These are phyloP conservation scores for Tuta absoluta DNA, from an alignment of 2,888 invertebrate genomes.

Conservation along the genomic window DNA sequence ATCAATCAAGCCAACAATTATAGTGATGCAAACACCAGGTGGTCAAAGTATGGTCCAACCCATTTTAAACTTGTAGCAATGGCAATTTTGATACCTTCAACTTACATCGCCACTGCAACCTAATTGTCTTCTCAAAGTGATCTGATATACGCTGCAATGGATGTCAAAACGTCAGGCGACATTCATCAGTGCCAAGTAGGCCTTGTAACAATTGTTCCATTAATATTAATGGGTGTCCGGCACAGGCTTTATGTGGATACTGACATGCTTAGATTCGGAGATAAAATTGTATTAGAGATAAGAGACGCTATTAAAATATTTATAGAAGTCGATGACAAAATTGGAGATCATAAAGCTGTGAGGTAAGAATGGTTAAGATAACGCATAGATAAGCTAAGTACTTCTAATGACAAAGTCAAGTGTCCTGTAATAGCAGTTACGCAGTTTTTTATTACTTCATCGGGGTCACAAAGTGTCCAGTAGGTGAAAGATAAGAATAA, in stretches of 20 bases:
- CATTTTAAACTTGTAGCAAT: neutral
- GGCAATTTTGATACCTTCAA: neutral
- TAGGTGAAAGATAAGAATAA: too few species aligned
- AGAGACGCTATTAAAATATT: constrained; percentile 21
- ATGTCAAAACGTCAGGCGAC: neutral
- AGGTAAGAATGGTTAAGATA: constrained; percentile 7
- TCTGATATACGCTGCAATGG: neutral
- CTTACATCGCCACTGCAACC: neutral
- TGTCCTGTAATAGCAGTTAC: neutral
- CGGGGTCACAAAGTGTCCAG: neutral
- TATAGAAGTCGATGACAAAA: constrained; percentile 19
- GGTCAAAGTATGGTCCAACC: constrained; percentile 48
- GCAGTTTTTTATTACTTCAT: neutral
- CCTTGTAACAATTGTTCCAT: constrained; percentile 55
- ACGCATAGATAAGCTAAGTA: constrained; percentile 9
- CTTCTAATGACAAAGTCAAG: constrained; percentile 12
- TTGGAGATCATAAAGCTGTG: neutral
- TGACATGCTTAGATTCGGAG: constrained; percentile 45
- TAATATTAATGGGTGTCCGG: constrained; percentile 49
- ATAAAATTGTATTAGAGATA: constrained; percentile 24
- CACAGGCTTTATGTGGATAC: constrained; percentile 39
- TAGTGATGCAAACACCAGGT: constrained; percentile 62
- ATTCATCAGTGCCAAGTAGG: constrained; percentile 2
- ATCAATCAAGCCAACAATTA: constrained; percentile 65
- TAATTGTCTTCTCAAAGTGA: neutral